Percentiles rank a stretch among this genome's conserved stretches.
Conservation (phyloP, 2,797 vertebrate species). For the Austrolebias charrua region DNA sequence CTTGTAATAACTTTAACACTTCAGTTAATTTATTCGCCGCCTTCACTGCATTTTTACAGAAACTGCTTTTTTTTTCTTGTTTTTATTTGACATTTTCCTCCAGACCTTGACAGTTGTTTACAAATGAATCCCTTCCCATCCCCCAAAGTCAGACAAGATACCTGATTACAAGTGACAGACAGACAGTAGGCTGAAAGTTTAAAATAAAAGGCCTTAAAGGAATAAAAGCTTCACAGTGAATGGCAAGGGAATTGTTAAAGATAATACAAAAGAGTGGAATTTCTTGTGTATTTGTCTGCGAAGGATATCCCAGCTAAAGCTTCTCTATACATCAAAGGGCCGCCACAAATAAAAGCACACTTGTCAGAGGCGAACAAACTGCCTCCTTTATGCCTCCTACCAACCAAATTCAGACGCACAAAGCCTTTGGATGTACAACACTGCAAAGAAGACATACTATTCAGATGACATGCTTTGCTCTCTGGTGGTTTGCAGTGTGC, state of each 20-base stretch:
- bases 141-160: slow-evolving; percentile 57
- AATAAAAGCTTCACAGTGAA: slow-evolving; percentile 79
- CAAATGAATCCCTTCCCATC: slow-evolving; percentile 3
- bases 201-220: slow-evolving; percentile 79
- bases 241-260: slow-evolving; percentile 79
- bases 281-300: slow-evolving; percentile 79
- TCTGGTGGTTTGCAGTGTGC: slow-evolving; percentile 80
- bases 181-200: slow-evolving; percentile 75
- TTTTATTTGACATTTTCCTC: slow-evolving; percentile 1
- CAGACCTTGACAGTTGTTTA: background rate
- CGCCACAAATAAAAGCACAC: slow-evolving; percentile 83
- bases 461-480: slow-evolving; percentile 85
- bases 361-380: slow-evolving; percentile 86
- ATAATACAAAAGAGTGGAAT: slow-evolving; percentile 83
- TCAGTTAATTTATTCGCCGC: background rate
- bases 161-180: slow-evolving; percentile 71
- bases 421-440: slow-evolving; percentile 85
- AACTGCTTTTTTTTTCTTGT: background rate
- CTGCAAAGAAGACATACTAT: slow-evolving; percentile 82
- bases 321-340: slow-evolving; percentile 85
- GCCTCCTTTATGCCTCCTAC: slow-evolving; percentile 80
- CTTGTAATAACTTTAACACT: no score
- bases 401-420: slow-evolving; percentile 81
- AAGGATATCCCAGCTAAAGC: slow-evolving; percentile 82
- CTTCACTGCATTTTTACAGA: background rate